These are phyloP conservation scores for Idaea dimidiata DNA, from an alignment of 2,888 invertebrate genomes.

Conservation along the genomic window DNA sequence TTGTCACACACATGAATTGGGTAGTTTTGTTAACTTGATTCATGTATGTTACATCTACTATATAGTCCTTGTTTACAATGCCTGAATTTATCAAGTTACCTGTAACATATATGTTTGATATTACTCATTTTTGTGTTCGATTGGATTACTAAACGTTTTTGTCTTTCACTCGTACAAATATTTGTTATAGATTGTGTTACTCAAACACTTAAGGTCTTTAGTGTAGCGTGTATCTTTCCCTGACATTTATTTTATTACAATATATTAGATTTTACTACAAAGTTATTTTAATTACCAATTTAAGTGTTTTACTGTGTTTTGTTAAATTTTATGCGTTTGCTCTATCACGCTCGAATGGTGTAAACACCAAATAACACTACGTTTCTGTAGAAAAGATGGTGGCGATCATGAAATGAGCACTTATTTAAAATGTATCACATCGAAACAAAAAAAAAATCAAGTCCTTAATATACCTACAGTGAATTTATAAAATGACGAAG, in stretches of 20 bases:
- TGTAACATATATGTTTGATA: constrained; percentile 15
- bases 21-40: too few relatives aligned
- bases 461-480: too few relatives aligned
- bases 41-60: too few relatives aligned
- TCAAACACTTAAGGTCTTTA: background rate
- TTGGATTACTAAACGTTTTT: constrained; percentile 34
- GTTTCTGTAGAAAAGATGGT: background rate
- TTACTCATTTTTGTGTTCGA: constrained; percentile 46
- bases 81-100: background rate
- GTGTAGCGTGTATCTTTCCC: constrained; percentile 8
- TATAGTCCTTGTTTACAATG: background rate
- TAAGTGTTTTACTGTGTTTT: background rate
- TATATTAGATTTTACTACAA: background rate
- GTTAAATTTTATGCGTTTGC: background rate
- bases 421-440: too few relatives aligned
- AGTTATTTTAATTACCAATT: background rate
- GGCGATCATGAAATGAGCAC: too few relatives aligned
- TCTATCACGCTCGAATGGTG: background rate
- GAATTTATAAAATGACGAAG: too few relatives aligned
- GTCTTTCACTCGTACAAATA: constrained; percentile 18
- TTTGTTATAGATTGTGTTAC: constrained; percentile 14
- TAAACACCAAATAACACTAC: background rate
- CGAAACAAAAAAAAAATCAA: too few relatives aligned
- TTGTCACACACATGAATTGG: too few relatives aligned
- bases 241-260: background rate